These are phyloP conservation scores for Ectropis grisescens DNA, from an alignment of 1,140 invertebrate species.

Conservation along the genomic window DNA sequence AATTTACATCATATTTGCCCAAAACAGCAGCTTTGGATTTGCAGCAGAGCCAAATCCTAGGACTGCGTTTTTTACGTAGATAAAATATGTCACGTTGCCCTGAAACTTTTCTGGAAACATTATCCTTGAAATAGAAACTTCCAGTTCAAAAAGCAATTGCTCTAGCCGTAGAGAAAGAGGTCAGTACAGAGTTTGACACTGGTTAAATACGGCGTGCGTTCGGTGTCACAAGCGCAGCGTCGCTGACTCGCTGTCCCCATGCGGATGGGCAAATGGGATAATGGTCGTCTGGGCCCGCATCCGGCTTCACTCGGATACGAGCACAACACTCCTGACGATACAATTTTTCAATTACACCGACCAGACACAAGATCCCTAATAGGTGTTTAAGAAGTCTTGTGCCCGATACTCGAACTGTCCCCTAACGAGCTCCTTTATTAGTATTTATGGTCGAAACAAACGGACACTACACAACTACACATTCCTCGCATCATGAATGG, in stretches of 20 bases:
- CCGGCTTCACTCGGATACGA: conserved; percentile 62
- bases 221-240: conserved; percentile 1
- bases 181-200: no score
- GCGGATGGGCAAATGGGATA: conserved; percentile 69
- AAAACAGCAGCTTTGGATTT: no score
- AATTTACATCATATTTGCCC: no score
- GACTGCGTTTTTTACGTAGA: no score
- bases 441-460: conserved; percentile 65
- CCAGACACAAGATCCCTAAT: conserved; percentile 68
- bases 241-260: conserved; percentile 43
- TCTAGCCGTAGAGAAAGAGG: no score
- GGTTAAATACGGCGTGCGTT: no score
- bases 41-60: no score
- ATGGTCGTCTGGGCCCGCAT: conserved; percentile 68
- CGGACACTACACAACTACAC: no score
- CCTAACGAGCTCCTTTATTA: conserved; percentile 66
- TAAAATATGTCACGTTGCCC: no score
- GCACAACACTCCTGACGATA: conserved; percentile 62
- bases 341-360: conserved; percentile 70
- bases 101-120: no score
- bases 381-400: conserved; percentile 68
- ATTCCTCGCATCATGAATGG: conserved; percentile 51
- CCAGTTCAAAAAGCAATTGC: no score
- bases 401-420: conserved; percentile 65
- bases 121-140: no score